Evolutionary conservation across 2,113 vertebrate species (phyloP).

Genomic region (Heptranchias perlo): DNA sequence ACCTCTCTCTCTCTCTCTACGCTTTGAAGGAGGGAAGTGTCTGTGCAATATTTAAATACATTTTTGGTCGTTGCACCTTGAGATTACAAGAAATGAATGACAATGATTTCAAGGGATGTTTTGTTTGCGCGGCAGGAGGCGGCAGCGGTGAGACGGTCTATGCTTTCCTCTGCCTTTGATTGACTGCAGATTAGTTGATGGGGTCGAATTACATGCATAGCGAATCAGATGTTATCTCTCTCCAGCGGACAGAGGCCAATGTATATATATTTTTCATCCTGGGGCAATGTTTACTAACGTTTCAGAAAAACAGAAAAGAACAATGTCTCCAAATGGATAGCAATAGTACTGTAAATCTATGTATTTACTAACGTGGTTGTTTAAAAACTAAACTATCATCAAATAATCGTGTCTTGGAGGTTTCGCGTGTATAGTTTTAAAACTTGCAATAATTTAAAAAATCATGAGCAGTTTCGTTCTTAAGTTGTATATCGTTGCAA

Average conservation of each 20-base stretch:
- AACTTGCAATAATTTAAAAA: background rate
- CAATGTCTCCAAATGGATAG: background rate
- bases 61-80: background rate
- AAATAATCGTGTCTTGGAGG: background rate
- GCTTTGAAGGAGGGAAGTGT: background rate
- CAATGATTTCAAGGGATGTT: background rate
- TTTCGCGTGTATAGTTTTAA: background rate
- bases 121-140: slow-evolving; percentile 35
- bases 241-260: background rate
- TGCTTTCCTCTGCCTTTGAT: slow-evolving; percentile 42
- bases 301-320: background rate
- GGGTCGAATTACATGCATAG: slow-evolving; percentile 10
- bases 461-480: background rate
- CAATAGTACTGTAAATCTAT: too few relatives aligned
- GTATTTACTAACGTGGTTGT: background rate
- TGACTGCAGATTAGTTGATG: slow-evolving; percentile 41
- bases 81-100: background rate
- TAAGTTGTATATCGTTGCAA: background rate
- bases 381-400: background rate
- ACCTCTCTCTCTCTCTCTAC: background rate
- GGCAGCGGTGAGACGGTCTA: slow-evolving; percentile 33
- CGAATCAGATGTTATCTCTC: background rate
- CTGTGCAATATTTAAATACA: background rate
- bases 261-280: background rate
- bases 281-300: background rate